phyloP scores from a whole-genome alignment of 2,888 invertebrate species.

The Myopa tessellatipennis region DNA sequence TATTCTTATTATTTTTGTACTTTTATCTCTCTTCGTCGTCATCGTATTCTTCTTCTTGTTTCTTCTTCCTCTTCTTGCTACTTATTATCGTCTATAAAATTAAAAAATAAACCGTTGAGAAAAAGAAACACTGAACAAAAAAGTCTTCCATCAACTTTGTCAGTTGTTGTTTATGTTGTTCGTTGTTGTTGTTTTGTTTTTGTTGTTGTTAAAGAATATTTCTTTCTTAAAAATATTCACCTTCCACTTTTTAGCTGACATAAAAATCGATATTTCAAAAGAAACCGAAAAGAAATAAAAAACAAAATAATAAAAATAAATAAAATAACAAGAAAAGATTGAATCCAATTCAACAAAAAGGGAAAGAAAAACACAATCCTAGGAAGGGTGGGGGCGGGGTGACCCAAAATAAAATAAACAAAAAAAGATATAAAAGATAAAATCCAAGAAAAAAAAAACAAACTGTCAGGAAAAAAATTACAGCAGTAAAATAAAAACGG shows the following conservation, averaged over 20 bases:
- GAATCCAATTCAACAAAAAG: not conserved
- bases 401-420: slow-evolving; percentile 30
- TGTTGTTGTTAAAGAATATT: slow-evolving; percentile 28
- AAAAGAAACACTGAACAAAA: too few relatives aligned
- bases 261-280: slow-evolving; percentile 60
- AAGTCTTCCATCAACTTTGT: slow-evolving; percentile 26
- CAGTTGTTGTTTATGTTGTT: not conserved
- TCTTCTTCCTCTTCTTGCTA: not conserved
- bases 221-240: slow-evolving; percentile 55
- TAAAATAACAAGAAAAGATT: slow-evolving; percentile 20
- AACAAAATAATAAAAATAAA: slow-evolving; percentile 48
- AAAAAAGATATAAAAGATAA: slow-evolving; percentile 38
- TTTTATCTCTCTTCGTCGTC: too few relatives aligned
- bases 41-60: not conserved
- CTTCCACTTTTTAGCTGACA: slow-evolving; percentile 60
- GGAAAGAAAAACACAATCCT: slow-evolving; percentile 3
- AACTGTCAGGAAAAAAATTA: slow-evolving; percentile 39
- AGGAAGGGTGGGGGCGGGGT: not conserved
- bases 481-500: slow-evolving; percentile 50
- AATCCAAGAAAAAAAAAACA: slow-evolving; percentile 21
- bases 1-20: too few relatives aligned
- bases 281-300: slow-evolving; percentile 41
- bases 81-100: not conserved
- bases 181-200: not conserved
- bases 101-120: not conserved